Evolutionary conservation across 2,888 invertebrate genomes (phyloP).

Genomic region (Anthrax anthrax): DNA sequence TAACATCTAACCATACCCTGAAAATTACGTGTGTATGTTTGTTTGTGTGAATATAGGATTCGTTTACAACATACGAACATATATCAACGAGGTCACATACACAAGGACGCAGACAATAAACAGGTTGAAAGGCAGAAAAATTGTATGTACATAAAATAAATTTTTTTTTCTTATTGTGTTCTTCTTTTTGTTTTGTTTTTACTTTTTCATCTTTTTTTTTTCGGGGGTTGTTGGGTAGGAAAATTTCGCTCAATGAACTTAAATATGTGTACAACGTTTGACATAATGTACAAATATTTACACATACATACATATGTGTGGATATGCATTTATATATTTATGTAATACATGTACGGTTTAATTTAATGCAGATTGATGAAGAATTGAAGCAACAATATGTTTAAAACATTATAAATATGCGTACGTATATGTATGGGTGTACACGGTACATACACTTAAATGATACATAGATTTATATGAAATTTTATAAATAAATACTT

Average conservation of each 20-base stretch:
- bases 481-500: too few relatives aligned
- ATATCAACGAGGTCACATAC: constrained; percentile 6
- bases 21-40: too few relatives aligned
- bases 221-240: not conserved
- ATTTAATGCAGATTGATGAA: not conserved
- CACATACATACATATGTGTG: not conserved
- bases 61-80: not conserved
- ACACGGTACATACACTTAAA: too few relatives aligned
- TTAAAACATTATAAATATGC: not conserved
- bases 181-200: too few relatives aligned
- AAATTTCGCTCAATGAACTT: constrained; percentile 7
- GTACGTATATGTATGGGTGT: too few relatives aligned
- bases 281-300: not conserved
- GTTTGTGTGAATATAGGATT: too few relatives aligned
- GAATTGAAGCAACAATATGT: not conserved
- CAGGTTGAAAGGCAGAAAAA: constrained; percentile 2
- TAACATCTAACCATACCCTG: not conserved
- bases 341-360: not conserved
- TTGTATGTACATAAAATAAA: not conserved
- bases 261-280: not conserved
- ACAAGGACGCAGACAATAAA: constrained; percentile 5
- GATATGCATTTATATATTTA: not conserved
- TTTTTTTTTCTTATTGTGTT: too few relatives aligned
- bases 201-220: too few relatives aligned
- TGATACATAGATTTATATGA: too few relatives aligned